A percentile compares a stretch with the other conserved stretches of the same genome.
These are phyloP conservation scores for Oenanthe oenanthe DNA, from an alignment of 2,113 vertebrate genomes.

Conservation along the genomic window DNA sequence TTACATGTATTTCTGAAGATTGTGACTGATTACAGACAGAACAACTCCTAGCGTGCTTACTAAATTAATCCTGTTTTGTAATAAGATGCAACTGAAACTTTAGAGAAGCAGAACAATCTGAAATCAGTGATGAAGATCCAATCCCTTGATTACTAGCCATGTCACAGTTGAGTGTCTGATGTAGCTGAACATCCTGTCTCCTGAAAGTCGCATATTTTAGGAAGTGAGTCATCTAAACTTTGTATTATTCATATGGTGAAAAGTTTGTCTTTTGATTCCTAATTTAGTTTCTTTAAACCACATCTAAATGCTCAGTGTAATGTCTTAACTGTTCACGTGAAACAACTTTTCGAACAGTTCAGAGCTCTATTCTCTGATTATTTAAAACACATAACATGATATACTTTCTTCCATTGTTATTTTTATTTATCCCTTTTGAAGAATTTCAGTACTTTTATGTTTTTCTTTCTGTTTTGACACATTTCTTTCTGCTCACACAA, in stretches of 20 bases:
- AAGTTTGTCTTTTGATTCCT: not conserved
- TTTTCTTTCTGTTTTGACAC: not conserved
- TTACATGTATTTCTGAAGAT: not conserved
- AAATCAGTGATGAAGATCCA: not conserved
- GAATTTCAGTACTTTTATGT: not conserved
- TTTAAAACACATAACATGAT: not conserved
- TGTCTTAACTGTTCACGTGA: not conserved
- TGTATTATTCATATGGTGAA: not conserved
- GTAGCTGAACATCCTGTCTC: not conserved
- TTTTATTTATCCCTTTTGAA: not conserved
- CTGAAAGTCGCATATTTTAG: not conserved
- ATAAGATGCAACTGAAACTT: not conserved
- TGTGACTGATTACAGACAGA: not conserved
- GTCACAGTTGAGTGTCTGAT: not conserved
- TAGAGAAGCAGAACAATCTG: not conserved
- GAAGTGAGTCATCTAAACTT: not conserved
- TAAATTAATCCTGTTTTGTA: not conserved
- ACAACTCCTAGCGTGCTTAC: not conserved
- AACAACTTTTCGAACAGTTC: not conserved
- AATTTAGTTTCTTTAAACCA: not conserved
- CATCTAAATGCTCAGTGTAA: not conserved
- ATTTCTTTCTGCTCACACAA: not conserved
- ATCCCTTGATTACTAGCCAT: not conserved
- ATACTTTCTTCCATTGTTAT: not conserved
- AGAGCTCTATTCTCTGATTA: not conserved